Evolutionary conservation across 2,888 invertebrate species (phyloP).

Genomic region (Oscheius onirici): DNA sequence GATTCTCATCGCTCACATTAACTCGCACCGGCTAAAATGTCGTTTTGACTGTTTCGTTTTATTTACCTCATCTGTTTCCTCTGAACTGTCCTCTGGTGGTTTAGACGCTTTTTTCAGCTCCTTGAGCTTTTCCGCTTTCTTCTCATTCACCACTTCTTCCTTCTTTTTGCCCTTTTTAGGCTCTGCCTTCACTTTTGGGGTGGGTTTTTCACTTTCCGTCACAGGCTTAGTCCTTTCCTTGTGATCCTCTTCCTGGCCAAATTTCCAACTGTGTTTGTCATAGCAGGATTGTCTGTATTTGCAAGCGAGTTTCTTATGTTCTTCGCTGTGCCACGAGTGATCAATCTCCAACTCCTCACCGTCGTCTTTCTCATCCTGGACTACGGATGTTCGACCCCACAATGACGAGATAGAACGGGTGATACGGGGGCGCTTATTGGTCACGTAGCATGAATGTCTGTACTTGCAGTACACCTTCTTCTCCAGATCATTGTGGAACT

Average conservation of each 20-base stretch:
- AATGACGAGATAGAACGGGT: slow-evolving; percentile 20
- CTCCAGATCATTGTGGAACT: no score
- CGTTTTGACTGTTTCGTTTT: background rate
- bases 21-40: background rate
- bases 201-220: background rate
- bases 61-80: background rate
- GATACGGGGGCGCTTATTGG: slow-evolving; percentile 53
- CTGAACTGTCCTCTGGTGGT: background rate
- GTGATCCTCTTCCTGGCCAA: background rate
- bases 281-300: slow-evolving; percentile 67
- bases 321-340: slow-evolving; percentile 11
- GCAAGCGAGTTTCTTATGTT: slow-evolving; percentile 49
- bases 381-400: background rate
- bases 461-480: slow-evolving; percentile 57
- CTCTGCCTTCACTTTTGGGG: background rate
- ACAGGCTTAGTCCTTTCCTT: background rate
- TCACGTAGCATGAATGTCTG: slow-evolving; percentile 66
- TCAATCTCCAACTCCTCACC: slow-evolving; percentile 5
- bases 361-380: slow-evolving; percentile 7
- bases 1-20: background rate
- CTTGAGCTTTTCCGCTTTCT: slow-evolving; percentile 42
- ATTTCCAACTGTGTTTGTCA: slow-evolving; percentile 31
- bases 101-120: slow-evolving; percentile 69
- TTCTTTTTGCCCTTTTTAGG: slow-evolving; percentile 22
- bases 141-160: slow-evolving; percentile 35